Evolutionary conservation across 2,888 invertebrate species (phyloP).

Genomic region (Agrotis ipsilon): DNA sequence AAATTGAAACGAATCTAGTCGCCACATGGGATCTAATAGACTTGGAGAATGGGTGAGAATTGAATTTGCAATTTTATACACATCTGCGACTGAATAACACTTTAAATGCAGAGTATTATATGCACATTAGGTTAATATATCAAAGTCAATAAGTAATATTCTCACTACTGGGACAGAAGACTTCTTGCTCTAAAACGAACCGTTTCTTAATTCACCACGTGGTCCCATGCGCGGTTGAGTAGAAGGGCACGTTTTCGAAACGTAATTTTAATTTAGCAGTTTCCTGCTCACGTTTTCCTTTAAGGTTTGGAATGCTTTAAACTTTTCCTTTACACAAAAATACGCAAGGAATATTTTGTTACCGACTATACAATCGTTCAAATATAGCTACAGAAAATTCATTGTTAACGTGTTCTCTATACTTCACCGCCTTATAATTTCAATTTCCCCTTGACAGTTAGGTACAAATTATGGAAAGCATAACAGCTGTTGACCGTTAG

Average conservation of each 20-base stretch:
- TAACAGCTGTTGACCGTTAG: slow-evolving; percentile 36
- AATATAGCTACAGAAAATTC: neutral
- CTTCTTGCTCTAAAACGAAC: neutral
- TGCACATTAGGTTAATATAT: neutral
- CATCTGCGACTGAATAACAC: neutral
- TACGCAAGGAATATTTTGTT: too few relatives aligned
- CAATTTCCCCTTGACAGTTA: slow-evolving; percentile 1
- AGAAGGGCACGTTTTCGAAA: neutral
- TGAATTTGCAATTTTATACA: slow-evolving; percentile 18
- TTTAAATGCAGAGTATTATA: neutral
- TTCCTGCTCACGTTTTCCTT: neutral
- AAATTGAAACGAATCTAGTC: slow-evolving; percentile 25
- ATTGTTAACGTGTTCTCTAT: neutral
- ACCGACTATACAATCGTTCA: neutral
- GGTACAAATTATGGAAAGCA: neutral
- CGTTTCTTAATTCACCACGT: too few relatives aligned
- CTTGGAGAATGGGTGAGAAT: slow-evolving; percentile 7
- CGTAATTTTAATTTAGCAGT: neutral
- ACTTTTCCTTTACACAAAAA: neutral
- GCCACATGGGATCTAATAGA: slow-evolving; percentile 26
- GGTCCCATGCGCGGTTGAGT: neutral
- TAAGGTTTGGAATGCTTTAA: neutral
- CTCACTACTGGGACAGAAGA: neutral
- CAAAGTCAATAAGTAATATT: neutral
- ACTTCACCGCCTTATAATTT: slow-evolving; percentile 1